Conservation (phyloP, 1,140 invertebrate genomes). For the Lordiphosa stackelbergi region DNA sequence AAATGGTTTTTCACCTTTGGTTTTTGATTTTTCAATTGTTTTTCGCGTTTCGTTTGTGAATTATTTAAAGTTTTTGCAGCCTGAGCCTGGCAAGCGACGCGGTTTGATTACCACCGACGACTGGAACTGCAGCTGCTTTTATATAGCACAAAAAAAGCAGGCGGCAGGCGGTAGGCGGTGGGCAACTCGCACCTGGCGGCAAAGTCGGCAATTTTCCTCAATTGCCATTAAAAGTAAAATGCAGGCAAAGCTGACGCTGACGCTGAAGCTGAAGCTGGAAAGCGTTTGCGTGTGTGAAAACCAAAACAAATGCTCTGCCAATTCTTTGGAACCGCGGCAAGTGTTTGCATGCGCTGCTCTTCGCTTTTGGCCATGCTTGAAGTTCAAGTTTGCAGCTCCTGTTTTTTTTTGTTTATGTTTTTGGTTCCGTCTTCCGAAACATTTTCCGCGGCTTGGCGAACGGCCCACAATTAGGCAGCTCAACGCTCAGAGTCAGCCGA, state of each 20-base stretch:
- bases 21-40: conserved; percentile 1
- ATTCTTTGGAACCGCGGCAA: conserved; percentile 26
- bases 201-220: conserved; percentile 47
- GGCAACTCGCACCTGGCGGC: conserved; percentile 1
- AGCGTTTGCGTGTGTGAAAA: conserved; percentile 23
- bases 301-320: conserved; percentile 23
- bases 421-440: conserved; percentile 65
- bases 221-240: conserved; percentile 39
- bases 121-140: conserved; percentile 41
- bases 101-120: conserved; percentile 60
- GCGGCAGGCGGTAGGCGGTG: neutral
- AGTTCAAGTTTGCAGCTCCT: conserved; percentile 62
- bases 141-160: conserved; percentile 26
- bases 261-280: conserved; percentile 14
- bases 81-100: conserved; percentile 50
- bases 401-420: conserved; percentile 17
- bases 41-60: conserved; percentile 3
- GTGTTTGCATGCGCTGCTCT: conserved; percentile 32
- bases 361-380: conserved; percentile 43
- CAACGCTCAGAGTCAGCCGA: conserved; percentile 3
- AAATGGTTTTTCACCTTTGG: neutral
- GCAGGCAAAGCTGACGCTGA: conserved; percentile 23
- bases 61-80: conserved; percentile 38
- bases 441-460: conserved; percentile 3
- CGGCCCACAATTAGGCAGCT: conserved; percentile 43